These are phyloP conservation scores for Nineta flava DNA, from an alignment of 2,888 invertebrate species.

Conservation along the genomic window DNA sequence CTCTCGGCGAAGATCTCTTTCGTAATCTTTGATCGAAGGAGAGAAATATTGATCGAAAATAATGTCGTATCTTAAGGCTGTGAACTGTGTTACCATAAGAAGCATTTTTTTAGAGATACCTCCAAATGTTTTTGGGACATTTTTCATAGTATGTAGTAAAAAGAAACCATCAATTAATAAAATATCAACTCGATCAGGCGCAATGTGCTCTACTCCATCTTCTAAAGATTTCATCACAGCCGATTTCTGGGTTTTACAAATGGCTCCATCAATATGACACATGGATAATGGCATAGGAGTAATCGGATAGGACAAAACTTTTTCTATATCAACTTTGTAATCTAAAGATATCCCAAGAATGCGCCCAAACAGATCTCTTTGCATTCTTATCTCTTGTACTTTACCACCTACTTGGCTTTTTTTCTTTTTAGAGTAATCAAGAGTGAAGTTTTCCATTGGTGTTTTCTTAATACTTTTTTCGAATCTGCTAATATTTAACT, in stretches of 20 bases:
- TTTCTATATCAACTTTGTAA: constrained; percentile 11
- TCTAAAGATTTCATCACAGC: constrained; percentile 14
- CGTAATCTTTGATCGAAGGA: constrained; percentile 12
- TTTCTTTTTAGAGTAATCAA: constrained; percentile 10
- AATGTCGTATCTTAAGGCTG: constrained; percentile 13
- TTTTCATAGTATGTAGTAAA: constrained; percentile 17
- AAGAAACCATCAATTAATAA: constrained; percentile 21
- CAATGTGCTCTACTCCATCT: constrained; percentile 8
- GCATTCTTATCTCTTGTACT: constrained; percentile 15
- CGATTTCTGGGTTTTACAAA: constrained; percentile 18
- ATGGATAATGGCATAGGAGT: constrained; percentile 18
- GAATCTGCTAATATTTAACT: constrained; percentile 13
- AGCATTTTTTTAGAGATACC: constrained; percentile 17
- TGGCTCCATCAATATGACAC: constrained; percentile 17
- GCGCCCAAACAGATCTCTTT: constrained; percentile 8
- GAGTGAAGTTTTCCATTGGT: constrained; percentile 14
- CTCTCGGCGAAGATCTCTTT: constrained; percentile 10
- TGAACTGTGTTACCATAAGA: constrained; percentile 12
- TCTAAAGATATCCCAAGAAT: constrained; percentile 13
- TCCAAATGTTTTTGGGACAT: constrained; percentile 18
- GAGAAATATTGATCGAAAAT: constrained; percentile 4
- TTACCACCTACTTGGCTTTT: constrained; percentile 13
- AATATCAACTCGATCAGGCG: constrained; percentile 14
- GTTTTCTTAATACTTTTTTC: constrained; percentile 11
- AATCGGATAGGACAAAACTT: constrained; percentile 17